phyloP scores from a whole-genome alignment of 2,888 invertebrate species.

The Cataglyphis livida region DNA sequence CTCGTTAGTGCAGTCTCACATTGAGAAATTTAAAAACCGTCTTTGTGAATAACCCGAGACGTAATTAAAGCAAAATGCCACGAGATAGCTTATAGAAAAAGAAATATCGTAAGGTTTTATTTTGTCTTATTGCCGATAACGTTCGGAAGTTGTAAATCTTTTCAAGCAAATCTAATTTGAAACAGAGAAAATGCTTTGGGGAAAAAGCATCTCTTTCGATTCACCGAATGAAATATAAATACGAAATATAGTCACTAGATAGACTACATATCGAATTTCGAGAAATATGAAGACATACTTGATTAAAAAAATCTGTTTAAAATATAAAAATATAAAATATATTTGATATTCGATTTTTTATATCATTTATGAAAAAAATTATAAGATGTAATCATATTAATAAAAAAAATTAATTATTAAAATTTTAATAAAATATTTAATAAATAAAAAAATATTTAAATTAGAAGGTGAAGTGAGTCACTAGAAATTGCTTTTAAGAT shows the following conservation, averaged over 20 bases:
- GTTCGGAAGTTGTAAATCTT: constrained; percentile 30
- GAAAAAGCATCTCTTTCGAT: background rate
- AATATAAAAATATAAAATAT: constrained; percentile 10
- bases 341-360: background rate
- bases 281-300: background rate
- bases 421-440: background rate
- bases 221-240: constrained; percentile 12
- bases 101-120: background rate
- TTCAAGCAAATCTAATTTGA: constrained; percentile 14
- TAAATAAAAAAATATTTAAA: background rate
- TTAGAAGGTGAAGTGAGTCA: too few species aligned
- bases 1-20: background rate
- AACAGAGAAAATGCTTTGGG: background rate
- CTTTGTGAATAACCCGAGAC: background rate
- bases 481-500: too few species aligned
- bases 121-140: constrained; percentile 18
- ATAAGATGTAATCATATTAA: background rate
- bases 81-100: background rate
- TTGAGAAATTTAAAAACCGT: background rate
- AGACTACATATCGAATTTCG: background rate
- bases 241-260: background rate
- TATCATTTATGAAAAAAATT: background rate
- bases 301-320: background rate
- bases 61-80: constrained; percentile 7
- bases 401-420: background rate